These are phyloP conservation scores for Lepidotrigona ventralis DNA, from an alignment of 1,140 invertebrate genomes.

Conservation along the genomic window DNA sequence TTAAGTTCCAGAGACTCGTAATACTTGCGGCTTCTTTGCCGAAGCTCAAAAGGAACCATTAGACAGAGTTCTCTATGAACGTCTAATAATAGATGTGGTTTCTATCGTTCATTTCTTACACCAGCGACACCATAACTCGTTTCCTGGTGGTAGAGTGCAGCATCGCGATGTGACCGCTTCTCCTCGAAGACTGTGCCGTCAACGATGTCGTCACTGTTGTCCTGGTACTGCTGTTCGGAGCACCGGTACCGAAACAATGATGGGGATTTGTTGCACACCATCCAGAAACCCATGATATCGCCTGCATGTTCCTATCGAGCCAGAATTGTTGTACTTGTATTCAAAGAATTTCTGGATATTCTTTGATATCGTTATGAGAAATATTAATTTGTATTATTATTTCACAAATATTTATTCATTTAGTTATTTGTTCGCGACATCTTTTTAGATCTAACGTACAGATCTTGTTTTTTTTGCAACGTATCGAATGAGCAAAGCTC, in stretches of 20 bases:
- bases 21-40: not conserved
- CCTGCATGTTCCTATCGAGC: constrained; percentile 73
- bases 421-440: too few species aligned
- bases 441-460: too few species aligned
- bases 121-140: constrained; percentile 76
- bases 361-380: not conserved
- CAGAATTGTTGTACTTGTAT: constrained; percentile 20
- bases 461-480: not conserved
- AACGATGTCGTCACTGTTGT: constrained; percentile 76
- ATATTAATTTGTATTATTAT: too few species aligned
- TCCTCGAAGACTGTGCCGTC: constrained; percentile 75
- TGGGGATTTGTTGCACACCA: constrained; percentile 75
- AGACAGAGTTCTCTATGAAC: not conserved
- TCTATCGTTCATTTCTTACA: constrained; percentile 53
- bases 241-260: constrained; percentile 72
- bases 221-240: constrained; percentile 68
- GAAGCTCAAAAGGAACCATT: not conserved
- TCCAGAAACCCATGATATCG: constrained; percentile 75
- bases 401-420: too few species aligned
- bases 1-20: not conserved
- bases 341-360: not conserved
- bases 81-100: not conserved
- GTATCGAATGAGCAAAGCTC: not conserved
- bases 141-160: constrained; percentile 72
- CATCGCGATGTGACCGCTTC: constrained; percentile 72